Evolutionary conservation across 2,113 vertebrate genomes (phyloP).

Genomic region (Microcebus jonahi): DNA sequence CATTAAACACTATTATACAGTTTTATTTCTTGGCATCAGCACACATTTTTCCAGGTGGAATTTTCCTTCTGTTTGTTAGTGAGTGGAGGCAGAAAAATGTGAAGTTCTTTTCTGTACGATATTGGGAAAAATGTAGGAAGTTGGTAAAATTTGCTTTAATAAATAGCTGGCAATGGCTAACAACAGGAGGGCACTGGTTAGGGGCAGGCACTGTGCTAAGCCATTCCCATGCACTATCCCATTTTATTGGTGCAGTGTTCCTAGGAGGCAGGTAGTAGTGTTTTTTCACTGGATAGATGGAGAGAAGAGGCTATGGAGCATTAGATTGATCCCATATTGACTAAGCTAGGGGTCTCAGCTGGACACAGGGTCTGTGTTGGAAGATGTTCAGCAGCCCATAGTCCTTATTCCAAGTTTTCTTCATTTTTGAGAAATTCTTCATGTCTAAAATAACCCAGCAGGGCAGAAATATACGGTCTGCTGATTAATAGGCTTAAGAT

Average conservation of each 20-base stretch:
- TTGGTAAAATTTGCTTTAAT: background rate
- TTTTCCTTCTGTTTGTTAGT: conserved; percentile 71
- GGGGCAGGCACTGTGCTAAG: background rate
- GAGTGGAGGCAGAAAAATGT: conserved; percentile 52
- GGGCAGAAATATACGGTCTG: background rate
- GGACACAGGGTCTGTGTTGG: background rate
- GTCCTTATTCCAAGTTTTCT: background rate
- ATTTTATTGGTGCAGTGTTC: background rate
- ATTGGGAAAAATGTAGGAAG: background rate
- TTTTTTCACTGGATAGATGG: background rate
- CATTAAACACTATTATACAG: conserved; percentile 44
- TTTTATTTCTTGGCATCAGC: conserved; percentile 60
- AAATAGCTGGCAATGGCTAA: background rate
- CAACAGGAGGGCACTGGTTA: background rate
- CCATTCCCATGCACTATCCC: accelerated
- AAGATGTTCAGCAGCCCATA: background rate
- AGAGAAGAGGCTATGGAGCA: background rate
- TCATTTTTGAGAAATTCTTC: background rate
- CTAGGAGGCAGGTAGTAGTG: background rate
- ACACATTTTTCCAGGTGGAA: conserved; percentile 55
- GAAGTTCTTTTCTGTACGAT: background rate
- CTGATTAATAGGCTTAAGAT: background rate
- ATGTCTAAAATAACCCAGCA: background rate
- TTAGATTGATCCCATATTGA: too few species aligned
- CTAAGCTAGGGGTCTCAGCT: too few species aligned